phyloP scores from a whole-genome alignment of 1,140 invertebrate genomes.

The Triops cancriformis region DNA sequence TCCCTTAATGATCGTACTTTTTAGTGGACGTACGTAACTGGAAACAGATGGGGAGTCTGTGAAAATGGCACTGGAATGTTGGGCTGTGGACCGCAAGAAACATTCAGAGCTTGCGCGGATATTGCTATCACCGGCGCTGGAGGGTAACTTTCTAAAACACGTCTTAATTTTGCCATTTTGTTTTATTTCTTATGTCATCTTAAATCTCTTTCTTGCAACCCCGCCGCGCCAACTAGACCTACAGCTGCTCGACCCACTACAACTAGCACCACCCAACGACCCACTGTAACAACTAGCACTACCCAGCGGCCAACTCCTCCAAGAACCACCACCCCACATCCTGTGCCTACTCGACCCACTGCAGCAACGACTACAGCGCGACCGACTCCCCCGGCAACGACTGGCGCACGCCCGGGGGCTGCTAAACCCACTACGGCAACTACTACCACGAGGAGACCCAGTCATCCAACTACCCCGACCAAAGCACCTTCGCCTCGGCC shows the following conservation, averaged over 20 bases:
- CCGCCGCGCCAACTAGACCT: too few relatives aligned
- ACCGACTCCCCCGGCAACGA: background rate
- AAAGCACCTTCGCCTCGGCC: background rate
- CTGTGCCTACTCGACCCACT: background rate
- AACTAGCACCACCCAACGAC: too few relatives aligned
- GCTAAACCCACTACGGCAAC: background rate
- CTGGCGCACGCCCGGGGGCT: background rate
- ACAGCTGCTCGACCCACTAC: too few relatives aligned
- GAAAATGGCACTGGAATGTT: conserved; percentile 33
- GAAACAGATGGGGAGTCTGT: conserved; percentile 40
- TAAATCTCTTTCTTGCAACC: too few relatives aligned
- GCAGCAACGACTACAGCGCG: background rate
- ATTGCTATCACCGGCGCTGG: conserved; percentile 29
- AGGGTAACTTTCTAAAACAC: background rate
- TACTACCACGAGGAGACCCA: background rate
- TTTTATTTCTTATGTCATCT: too few relatives aligned
- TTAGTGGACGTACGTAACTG: conserved; percentile 33
- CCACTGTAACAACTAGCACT: too few relatives aligned
- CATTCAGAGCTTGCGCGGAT: conserved; percentile 38
- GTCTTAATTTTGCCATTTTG: too few relatives aligned
- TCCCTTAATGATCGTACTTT: background rate
- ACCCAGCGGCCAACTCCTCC: background rate
- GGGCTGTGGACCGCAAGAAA: conserved; percentile 42
- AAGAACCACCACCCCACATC: background rate
- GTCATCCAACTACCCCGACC: background rate